Percentiles rank a stretch among this genome's conserved stretches.
Evolutionary conservation across 2,888 invertebrate genomes (phyloP).

Genomic region (Acronicta alni): DNA sequence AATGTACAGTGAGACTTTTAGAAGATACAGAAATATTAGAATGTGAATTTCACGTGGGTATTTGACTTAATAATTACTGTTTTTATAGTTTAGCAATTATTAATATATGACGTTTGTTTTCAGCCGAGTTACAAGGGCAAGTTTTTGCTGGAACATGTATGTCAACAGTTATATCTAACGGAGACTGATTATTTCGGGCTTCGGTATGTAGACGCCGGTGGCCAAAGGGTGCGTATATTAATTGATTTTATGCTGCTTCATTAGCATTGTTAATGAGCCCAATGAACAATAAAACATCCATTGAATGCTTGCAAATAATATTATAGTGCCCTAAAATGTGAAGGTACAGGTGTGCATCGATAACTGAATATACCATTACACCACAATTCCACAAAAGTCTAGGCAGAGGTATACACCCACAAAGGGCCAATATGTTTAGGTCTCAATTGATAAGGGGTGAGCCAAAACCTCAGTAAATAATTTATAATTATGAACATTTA

Average conservation of each 20-base stretch:
- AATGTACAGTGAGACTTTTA: slow-evolving; percentile 96
- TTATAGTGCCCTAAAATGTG: too few relatives aligned
- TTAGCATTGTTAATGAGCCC: neutral
- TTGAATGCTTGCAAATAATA: too few relatives aligned
- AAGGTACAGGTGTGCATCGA: too few relatives aligned
- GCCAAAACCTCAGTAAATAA: too few relatives aligned
- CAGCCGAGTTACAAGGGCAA: slow-evolving; percentile 97
- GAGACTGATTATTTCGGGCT: slow-evolving; percentile 98
- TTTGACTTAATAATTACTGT: slow-evolving; percentile 15
- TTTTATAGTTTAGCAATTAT: neutral
- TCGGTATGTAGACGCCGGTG: slow-evolving; percentile 96
- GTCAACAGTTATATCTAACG: slow-evolving; percentile 96
- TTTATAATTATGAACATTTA: too few relatives aligned
- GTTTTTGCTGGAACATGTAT: slow-evolving; percentile 96
- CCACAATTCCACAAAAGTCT: too few relatives aligned
- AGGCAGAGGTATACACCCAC: too few relatives aligned
- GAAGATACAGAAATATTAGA: slow-evolving; percentile 97
- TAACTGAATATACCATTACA: too few relatives aligned
- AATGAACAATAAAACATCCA: too few relatives aligned
- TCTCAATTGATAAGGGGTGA: too few relatives aligned
- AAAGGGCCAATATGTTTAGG: too few relatives aligned
- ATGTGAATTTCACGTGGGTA: slow-evolving; percentile 95
- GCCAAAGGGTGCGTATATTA: slow-evolving; percentile 93
- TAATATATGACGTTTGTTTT: slow-evolving; percentile 65
- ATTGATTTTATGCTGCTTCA: slow-evolving; percentile 1